These are phyloP conservation scores for Atractosteus spatula DNA, from an alignment of 2,113 vertebrate species.

Conservation along the genomic window DNA sequence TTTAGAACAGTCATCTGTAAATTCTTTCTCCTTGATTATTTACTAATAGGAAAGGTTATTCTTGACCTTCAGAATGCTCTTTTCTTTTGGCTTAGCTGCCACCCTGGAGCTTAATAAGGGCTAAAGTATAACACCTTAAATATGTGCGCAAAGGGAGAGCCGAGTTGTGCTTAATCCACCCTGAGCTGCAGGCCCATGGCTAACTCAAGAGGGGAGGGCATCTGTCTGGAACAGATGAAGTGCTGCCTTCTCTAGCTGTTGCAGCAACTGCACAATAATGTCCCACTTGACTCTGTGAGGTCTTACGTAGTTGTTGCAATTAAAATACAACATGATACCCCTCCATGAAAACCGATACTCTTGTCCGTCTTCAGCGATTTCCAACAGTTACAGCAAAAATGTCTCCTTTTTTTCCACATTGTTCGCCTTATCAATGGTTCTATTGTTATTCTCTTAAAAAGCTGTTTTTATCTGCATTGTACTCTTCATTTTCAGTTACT, in stretches of 20 bases:
- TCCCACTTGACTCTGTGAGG: background rate
- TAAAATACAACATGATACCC: background rate
- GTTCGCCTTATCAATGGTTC: too few relatives aligned
- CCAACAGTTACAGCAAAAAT: too few relatives aligned
- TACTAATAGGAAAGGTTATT: conserved; percentile 3
- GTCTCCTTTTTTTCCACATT: too few relatives aligned
- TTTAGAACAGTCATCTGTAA: conserved; percentile 12
- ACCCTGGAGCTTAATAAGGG: conserved; percentile 10
- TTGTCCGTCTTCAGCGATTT: too few relatives aligned
- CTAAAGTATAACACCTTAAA: conserved; percentile 11
- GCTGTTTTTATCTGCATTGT: too few relatives aligned
- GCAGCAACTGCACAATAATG: background rate
- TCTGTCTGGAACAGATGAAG: background rate
- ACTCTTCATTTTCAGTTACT: too few relatives aligned
- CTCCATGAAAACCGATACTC: too few relatives aligned
- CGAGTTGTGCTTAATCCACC: background rate
- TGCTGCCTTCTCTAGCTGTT: background rate
- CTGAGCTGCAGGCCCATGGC: background rate
- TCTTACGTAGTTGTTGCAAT: background rate
- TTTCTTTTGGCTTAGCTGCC: conserved; percentile 1
- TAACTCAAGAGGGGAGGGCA: background rate
- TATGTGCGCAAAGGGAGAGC: background rate
- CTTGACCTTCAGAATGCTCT: conserved; percentile 1
- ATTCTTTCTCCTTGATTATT: conserved; percentile 13
- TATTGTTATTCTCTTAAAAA: too few relatives aligned